Conservation (phyloP, 2,113 vertebrate genomes). For the Ibidorhyncha struthersii region DNA sequence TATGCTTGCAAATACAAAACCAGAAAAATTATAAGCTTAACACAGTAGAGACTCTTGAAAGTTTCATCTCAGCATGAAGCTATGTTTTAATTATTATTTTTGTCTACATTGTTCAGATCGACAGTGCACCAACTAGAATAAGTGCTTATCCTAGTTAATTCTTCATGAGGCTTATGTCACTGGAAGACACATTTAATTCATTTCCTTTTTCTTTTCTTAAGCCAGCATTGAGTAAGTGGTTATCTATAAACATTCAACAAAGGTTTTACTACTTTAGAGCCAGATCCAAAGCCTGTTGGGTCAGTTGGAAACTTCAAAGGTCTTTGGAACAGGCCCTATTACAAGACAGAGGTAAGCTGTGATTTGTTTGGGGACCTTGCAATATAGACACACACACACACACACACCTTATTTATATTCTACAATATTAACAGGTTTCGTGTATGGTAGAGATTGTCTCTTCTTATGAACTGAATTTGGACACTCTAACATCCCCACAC, state of each 20-base stretch:
- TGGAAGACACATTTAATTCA: constrained; percentile 63
- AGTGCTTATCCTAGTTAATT: constrained; percentile 70
- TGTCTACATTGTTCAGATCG: constrained; percentile 62
- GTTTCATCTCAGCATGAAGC: constrained; percentile 72
- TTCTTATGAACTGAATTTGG: not conserved
- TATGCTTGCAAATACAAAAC: constrained; percentile 65
- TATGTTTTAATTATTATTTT: constrained; percentile 76
- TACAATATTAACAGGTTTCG: not conserved
- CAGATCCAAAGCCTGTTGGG: not conserved
- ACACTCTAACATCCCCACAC: too few species aligned
- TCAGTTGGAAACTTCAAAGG: not conserved
- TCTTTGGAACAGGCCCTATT: not conserved
- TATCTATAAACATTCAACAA: constrained; percentile 34
- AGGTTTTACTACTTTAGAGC: constrained; percentile 5
- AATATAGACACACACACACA: not conserved
- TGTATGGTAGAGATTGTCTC: not conserved
- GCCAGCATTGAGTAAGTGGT: not conserved
- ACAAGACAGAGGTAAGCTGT: not conserved
- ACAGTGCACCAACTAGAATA: constrained; percentile 55
- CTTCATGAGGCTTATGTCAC: constrained; percentile 68
- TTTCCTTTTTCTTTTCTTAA: constrained; percentile 49
- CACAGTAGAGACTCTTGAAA: constrained; percentile 64
- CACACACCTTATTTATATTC: not conserved
- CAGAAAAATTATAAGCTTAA: constrained; percentile 69
- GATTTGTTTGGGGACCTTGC: not conserved